Conservation (phyloP, 2,113 vertebrate genomes). For the Oncorhynchus keta region DNA sequence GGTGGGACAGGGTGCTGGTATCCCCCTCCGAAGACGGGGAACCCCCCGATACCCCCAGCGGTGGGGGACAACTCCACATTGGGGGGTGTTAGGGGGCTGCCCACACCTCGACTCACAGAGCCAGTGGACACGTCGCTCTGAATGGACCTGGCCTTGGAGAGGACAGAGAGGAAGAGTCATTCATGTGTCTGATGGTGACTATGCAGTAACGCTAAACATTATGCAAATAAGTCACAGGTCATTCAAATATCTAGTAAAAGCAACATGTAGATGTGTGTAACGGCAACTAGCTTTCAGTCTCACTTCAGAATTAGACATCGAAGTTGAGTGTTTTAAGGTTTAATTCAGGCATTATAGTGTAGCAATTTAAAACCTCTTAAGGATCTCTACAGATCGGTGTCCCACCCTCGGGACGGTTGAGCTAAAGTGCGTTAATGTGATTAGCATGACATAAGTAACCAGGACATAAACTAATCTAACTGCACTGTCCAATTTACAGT, state of each 20-base stretch:
- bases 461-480: too few relatives aligned
- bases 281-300: neutral
- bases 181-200: too few relatives aligned
- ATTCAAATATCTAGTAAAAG: too few relatives aligned
- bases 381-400: too few relatives aligned
- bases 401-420: too few relatives aligned
- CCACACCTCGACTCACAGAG: conserved; percentile 51
- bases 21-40: conserved; percentile 79
- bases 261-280: too few relatives aligned
- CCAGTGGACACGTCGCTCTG: conserved; percentile 52
- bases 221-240: too few relatives aligned
- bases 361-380: neutral
- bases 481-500: too few relatives aligned
- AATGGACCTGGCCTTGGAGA: conserved; percentile 31
- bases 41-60: conserved; percentile 68
- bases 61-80: conserved; percentile 47
- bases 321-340: too few relatives aligned
- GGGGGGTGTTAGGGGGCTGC: conserved; percentile 22
- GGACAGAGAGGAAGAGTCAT: neutral
- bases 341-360: neutral
- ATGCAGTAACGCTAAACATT: neutral
- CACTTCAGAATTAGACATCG: too few relatives aligned
- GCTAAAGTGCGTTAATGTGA: too few relatives aligned
- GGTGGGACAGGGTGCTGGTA: conserved; percentile 79
- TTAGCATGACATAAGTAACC: too few relatives aligned